Base-by-base conservation (phyloP, 2,113 vertebrate species). In the Campylorhamphus procurvoides region DNA sequence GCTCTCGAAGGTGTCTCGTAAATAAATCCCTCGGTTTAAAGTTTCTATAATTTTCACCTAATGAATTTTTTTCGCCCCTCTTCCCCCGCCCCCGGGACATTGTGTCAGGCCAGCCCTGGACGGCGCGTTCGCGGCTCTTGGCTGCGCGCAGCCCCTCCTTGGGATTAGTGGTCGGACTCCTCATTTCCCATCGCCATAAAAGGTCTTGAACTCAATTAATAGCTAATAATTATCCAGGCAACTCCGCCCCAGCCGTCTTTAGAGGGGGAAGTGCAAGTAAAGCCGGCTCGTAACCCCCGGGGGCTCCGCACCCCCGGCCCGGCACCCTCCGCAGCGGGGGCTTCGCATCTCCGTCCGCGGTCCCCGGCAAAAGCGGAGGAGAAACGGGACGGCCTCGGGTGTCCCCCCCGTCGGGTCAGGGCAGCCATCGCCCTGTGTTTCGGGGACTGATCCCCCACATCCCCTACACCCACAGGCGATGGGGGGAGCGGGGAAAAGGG, bases 161-260 rank as follows among this genome's bases (percentile, higher is more conserved):
- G 97, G 98, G 97, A 97, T 98, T 98, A 98, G 98, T 94, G 98
- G 97, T 98, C 98, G 98, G 95, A 96, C 95, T 98, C 98, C 97
- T 97, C 97, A 98, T 98, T 99, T 98, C 98, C 98, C 98, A 97
- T 15, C 96, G 98, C 98, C 96, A 59, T 94, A 80, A 98, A 98
- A 98, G 98, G 98, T 98, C 98, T 97, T 98, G 98, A 99, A 98
- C 98, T 98, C 98, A 98, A 99, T 99, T 99, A 99, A 99, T 98
- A 98, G 98, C 97, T 98, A 98, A 99, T 99, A 98, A 99, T 99
- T 99, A 99, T 97, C 96, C 97, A 97, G 98, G 78, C 93, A 68
- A 93, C 97, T 94, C 96, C 56, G 72, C 94, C 76, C 63, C 96
- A 76, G 95, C 90, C 97, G 83, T 93, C 96, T 94, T 96, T 90